phyloP scores from a whole-genome alignment of 2,113 vertebrate genomes.

The Crypturellus undulatus region DNA sequence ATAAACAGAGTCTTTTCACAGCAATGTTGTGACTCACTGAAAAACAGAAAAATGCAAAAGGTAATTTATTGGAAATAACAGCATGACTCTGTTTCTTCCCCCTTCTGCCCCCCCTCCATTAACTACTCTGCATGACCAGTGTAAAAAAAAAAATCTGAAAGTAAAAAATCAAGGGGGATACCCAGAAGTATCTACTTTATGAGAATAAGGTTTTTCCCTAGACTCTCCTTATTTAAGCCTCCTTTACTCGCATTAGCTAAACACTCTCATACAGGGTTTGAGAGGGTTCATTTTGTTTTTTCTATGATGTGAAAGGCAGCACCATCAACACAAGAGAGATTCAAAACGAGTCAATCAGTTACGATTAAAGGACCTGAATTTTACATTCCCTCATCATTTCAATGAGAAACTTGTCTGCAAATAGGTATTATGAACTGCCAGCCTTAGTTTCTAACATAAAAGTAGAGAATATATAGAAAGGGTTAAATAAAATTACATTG shows the following conservation, averaged over 20 bases:
- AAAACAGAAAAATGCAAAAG: conserved; percentile 21
- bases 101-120: neutral
- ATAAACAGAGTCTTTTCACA: neutral
- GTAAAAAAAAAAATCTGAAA: neutral
- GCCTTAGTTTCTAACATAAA: neutral
- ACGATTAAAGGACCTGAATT: neutral
- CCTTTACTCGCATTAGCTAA: neutral
- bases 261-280: rapidly evolving
- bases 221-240: neutral
- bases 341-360: neutral
- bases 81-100: neutral
- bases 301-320: neutral
- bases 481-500: neutral
- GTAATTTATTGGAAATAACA: neutral
- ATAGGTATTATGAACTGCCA: neutral
- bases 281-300: neutral
- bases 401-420: neutral
- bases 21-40: neutral
- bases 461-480: neutral
- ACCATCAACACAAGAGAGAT: neutral
- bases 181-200: neutral
- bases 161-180: neutral
- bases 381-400: neutral
- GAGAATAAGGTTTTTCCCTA: neutral
- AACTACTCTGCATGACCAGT: neutral